A percentile compares a stretch with the other conserved stretches of the same genome.
Evolutionary conservation across 2,113 vertebrate species (phyloP).

Genomic region (Seriola aureovittata): DNA sequence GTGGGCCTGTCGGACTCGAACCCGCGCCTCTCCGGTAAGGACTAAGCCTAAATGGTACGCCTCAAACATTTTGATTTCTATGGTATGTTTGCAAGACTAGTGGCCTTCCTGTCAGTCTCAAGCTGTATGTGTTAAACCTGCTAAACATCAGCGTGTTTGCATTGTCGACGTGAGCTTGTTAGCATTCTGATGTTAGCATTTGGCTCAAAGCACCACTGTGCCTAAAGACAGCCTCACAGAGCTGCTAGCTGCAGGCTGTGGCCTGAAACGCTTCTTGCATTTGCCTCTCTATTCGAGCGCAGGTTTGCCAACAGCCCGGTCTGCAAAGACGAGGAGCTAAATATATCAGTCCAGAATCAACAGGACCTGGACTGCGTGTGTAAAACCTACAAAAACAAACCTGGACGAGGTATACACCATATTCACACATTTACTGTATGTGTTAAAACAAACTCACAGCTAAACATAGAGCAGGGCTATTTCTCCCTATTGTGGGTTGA

Average conservation of each 20-base stretch:
- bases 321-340: conserved; percentile 28
- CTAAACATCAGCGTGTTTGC: no score
- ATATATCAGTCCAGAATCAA: conserved; percentile 47
- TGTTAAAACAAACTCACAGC: conserved; percentile 56
- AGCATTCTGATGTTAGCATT: background rate
- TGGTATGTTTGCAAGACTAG: background rate
- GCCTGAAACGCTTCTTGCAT: background rate
- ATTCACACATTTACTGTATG: conserved; percentile 23
- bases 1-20: no score
- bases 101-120: background rate
- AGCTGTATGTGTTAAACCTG: background rate
- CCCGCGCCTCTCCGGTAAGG: no score
- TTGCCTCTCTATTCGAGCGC: conserved; percentile 32
- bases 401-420: conserved; percentile 7
- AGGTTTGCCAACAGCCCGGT: conserved; percentile 16
- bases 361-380: conserved; percentile 31
- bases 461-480: conserved; percentile 38
- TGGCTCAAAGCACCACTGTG: background rate
- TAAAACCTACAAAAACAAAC: conserved; percentile 56
- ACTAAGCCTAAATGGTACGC: no score
- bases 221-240: no score
- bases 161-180: background rate
- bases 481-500: conserved; percentile 52
- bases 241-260: background rate
- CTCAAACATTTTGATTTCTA: background rate